These are phyloP conservation scores for Aythya baeri DNA, from an alignment of 2,113 vertebrate species.

Conservation along the genomic window DNA sequence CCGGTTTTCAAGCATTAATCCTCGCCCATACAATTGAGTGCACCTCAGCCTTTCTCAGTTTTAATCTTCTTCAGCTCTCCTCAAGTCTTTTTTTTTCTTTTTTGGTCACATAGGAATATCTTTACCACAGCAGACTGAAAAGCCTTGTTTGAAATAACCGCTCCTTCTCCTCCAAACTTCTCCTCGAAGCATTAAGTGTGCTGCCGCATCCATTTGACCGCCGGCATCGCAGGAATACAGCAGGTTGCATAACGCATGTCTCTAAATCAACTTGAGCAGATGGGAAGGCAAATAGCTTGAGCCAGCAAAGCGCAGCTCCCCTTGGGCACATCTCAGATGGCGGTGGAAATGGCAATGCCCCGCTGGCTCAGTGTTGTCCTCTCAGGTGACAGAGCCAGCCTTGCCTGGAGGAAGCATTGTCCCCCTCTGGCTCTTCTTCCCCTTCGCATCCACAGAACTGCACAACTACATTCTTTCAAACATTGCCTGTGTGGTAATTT, in stretches of 20 bases:
- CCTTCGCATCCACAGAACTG: background rate
- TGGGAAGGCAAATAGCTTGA: constrained; percentile 53
- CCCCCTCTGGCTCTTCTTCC: background rate
- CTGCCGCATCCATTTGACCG: background rate
- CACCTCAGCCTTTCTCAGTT: background rate
- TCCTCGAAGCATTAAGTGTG: background rate
- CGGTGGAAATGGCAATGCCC: constrained; percentile 14
- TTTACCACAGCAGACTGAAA: background rate
- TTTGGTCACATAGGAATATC: background rate
- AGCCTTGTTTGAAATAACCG: background rate
- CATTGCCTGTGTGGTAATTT: background rate
- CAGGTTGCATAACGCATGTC: constrained; percentile 22
- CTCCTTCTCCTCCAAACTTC: background rate
- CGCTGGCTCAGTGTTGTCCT: constrained; percentile 42
- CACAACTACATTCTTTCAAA: background rate
- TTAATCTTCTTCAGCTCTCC: background rate
- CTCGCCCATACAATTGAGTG: background rate
- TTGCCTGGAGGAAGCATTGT: constrained; percentile 5
- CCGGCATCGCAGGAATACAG: background rate
- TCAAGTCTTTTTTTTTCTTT: background rate
- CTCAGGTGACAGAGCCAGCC: background rate
- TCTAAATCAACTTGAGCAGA: constrained; percentile 39
- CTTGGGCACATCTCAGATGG: constrained; percentile 50
- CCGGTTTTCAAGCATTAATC: background rate
- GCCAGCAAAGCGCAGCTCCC: constrained; percentile 7